Base-by-base conservation (phyloP, 2,113 vertebrate genomes). In the Sceloporus undulatus region DNA sequence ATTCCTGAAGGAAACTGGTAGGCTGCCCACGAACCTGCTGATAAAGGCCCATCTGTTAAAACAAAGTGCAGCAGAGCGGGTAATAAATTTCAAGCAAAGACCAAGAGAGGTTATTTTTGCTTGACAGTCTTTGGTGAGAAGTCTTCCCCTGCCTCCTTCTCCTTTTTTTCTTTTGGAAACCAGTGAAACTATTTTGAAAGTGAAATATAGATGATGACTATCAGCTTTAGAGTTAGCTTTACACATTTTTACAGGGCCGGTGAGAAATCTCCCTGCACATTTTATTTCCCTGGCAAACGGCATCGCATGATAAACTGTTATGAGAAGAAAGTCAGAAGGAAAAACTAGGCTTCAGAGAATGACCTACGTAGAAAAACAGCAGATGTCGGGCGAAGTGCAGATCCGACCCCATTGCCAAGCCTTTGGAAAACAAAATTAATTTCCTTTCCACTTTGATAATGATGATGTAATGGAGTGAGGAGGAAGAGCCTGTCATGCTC, bases 1-100 rank as follows among this genome's bases (percentile, higher is more conserved):
- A 83, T 95, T 97, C 95, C 95, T 92, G 84, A 94, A 95, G 94
- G 94, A 97, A 96, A 93, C 94, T 96, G 96, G 96, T 97, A 95
- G 94, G 94, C 93, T 96, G 97, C 96, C 95, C 96, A 94, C 95
- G 92, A 95, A 97, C 95, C 95, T 96, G 96, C 97, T 97, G 97
- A 98, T 97, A 97, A 97, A 96, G 94, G 92, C 93, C 97, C 97
- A 97, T 97, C 97, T 98, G 97, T 98, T 97, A 94, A 97, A 98
- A 97, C 96, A 97, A 96, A 97, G 96, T 92, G 27, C 89, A 87
- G 91, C 85, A 93, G 92, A 84, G n/a, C 40, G 85, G 92, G 96
- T 94, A 95, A 96, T 97, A 95, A 96, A 95, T 97, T 97, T 96
- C 91, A 97, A 89, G 94, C 92, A 86, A 90, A 96, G 96, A 95